Evolutionary conservation across 1,140 invertebrate genomes (phyloP).

Genomic region (Spodoptera litura): DNA sequence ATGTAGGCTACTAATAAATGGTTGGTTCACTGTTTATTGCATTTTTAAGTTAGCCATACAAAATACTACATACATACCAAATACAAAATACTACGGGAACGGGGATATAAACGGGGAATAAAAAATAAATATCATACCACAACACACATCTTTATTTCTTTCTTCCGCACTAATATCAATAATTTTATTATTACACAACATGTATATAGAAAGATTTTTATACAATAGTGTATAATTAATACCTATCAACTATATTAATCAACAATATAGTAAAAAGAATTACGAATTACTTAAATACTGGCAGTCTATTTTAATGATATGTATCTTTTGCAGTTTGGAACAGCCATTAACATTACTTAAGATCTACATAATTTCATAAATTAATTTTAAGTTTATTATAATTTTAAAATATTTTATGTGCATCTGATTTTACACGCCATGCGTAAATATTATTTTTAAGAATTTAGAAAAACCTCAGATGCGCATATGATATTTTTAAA

Average conservation of each 20-base stretch:
- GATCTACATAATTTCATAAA: slow-evolving; percentile 39
- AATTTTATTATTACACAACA: slow-evolving; percentile 84
- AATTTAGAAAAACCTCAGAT: slow-evolving; percentile 22
- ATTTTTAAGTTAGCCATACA: too few species aligned
- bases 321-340: slow-evolving; percentile 85
- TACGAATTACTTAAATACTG: slow-evolving; percentile 82
- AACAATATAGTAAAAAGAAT: slow-evolving; percentile 85
- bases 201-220: slow-evolving; percentile 86
- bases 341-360: slow-evolving; percentile 68
- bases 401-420: slow-evolving; percentile 42
- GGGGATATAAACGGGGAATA: too few species aligned
- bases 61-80: too few species aligned
- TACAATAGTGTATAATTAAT: slow-evolving; percentile 85
- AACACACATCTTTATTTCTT: slow-evolving; percentile 83
- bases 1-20: too few species aligned
- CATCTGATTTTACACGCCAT: slow-evolving; percentile 45
- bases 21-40: too few species aligned
- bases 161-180: slow-evolving; percentile 73
- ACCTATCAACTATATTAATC: slow-evolving; percentile 79
- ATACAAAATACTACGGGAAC: too few species aligned
- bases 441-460: slow-evolving; percentile 9
- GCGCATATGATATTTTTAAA: slow-evolving; percentile 41
- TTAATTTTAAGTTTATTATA: slow-evolving; percentile 1
- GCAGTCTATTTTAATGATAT: slow-evolving; percentile 86
- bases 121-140: slow-evolving; percentile 64